A percentile compares a stretch with the other conserved stretches of the same genome.
These are phyloP conservation scores for Lordiphosa andalusiaca DNA, from an alignment of 2,888 invertebrate species.

Conservation along the genomic window DNA sequence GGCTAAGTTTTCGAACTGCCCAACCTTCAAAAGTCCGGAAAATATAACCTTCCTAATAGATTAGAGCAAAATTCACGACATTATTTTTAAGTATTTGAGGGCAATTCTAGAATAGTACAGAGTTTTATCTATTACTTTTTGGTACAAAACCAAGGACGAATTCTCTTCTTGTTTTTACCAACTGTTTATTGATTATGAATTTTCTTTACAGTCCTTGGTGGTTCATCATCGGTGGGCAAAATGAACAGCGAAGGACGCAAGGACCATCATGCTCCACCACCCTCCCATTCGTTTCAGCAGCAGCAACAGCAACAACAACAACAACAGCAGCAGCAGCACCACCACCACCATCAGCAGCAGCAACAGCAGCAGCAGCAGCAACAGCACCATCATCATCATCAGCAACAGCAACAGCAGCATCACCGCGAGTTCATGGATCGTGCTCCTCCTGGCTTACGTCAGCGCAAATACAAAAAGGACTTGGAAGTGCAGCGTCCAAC, in stretches of 20 bases:
- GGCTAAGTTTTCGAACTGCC: too few species aligned
- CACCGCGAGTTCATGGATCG: constrained; percentile 14
- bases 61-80: too few species aligned
- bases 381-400: constrained; percentile 15
- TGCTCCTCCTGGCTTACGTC: constrained; percentile 33
- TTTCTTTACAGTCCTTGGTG: constrained; percentile 20
- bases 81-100: too few species aligned
- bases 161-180: too few species aligned
- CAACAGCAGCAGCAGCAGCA: constrained; percentile 11
- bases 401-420: constrained; percentile 3
- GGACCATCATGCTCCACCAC: neutral
- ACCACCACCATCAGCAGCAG: constrained; percentile 9
- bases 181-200: too few species aligned
- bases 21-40: too few species aligned
- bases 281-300: constrained; percentile 1
- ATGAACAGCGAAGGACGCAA: constrained; percentile 1
- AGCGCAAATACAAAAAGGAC: constrained; percentile 73
- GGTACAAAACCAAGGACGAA: too few species aligned
- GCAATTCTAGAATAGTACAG: too few species aligned
- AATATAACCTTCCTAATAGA: too few species aligned
- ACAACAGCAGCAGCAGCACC: constrained; percentile 23
- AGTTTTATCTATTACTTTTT: too few species aligned
- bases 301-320: constrained; percentile 19
- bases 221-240: constrained; percentile 4
- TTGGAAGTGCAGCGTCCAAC: constrained; percentile 52